Evolutionary conservation across 1,140 invertebrate genomes (phyloP).

Genomic region (Lasioglossum albipes): DNA sequence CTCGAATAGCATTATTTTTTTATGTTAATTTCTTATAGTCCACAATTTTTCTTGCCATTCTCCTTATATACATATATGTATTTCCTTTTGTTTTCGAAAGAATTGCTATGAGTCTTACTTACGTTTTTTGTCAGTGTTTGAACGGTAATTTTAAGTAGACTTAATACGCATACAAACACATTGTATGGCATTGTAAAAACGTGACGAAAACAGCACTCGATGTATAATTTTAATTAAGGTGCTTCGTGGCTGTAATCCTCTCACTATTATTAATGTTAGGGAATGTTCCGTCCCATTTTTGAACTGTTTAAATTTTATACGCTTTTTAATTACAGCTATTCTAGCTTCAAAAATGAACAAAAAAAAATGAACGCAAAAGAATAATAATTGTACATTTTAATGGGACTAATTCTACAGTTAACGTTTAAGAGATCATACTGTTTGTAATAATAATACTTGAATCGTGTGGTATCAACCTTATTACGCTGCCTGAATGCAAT

Average conservation of each 20-base stretch:
- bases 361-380: not conserved
- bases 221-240: conserved; percentile 45
- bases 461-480: not conserved
- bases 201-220: conserved; percentile 12
- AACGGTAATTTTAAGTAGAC: conserved; percentile 1
- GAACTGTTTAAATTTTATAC: conserved; percentile 60
- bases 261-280: conserved; percentile 49
- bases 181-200: conserved; percentile 19
- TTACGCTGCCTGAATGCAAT: conserved; percentile 17
- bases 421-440: conserved; percentile 12
- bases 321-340: conserved; percentile 49
- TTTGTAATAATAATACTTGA: not conserved
- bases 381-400: conserved; percentile 7
- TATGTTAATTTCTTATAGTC: conserved; percentile 23
- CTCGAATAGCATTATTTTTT: conserved; percentile 56
- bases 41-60: conserved; percentile 26
- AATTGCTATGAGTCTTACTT: not conserved
- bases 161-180: conserved; percentile 20
- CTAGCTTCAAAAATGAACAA: conserved; percentile 36
- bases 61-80: conserved; percentile 14
- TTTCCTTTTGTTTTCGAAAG: conserved; percentile 5
- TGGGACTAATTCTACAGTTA: conserved; percentile 36
- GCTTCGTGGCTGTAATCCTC: conserved; percentile 40
- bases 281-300: conserved; percentile 65
- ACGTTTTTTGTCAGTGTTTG: conserved; percentile 8